phyloP scores from a whole-genome alignment of 2,113 vertebrate genomes.

The Orientallactaga bullata region DNA sequence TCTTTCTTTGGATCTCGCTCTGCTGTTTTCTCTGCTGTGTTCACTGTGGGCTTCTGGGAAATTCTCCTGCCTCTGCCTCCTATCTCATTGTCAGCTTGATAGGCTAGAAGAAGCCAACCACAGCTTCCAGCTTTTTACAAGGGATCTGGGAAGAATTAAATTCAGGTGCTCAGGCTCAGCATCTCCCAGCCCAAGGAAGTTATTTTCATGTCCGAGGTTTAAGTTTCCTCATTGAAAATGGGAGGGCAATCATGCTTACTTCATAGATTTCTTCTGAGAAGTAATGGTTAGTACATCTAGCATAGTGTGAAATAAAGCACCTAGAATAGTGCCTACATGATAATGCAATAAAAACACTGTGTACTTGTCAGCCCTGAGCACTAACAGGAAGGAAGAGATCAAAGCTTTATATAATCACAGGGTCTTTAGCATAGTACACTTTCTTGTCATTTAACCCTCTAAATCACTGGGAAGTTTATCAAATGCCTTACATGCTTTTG shows the following conservation, averaged over 20 bases:
- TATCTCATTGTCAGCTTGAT: no score
- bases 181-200: neutral
- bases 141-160: no score
- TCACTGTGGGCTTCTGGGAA: no score
- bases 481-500: constrained; percentile 48
- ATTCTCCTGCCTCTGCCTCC: neutral
- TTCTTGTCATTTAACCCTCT: constrained; percentile 1
- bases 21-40: no score
- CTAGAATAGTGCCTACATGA: neutral
- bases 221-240: neutral
- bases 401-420: neutral
- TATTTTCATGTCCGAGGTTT: neutral
- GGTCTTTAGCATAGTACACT: neutral
- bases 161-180: no score
- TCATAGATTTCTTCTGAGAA: neutral
- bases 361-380: neutral
- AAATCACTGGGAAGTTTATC: constrained; percentile 27
- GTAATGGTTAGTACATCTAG: neutral
- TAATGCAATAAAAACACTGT: neutral
- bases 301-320: neutral
- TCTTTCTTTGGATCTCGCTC: no score
- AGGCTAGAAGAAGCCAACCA: neutral
- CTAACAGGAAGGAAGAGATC: neutral
- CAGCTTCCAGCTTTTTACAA: neutral
- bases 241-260: neutral